A percentile compares a stretch with the other conserved stretches of the same genome.
Evolutionary conservation across 2,888 invertebrate genomes (phyloP).

Genomic region (Argyresthia albistria): DNA sequence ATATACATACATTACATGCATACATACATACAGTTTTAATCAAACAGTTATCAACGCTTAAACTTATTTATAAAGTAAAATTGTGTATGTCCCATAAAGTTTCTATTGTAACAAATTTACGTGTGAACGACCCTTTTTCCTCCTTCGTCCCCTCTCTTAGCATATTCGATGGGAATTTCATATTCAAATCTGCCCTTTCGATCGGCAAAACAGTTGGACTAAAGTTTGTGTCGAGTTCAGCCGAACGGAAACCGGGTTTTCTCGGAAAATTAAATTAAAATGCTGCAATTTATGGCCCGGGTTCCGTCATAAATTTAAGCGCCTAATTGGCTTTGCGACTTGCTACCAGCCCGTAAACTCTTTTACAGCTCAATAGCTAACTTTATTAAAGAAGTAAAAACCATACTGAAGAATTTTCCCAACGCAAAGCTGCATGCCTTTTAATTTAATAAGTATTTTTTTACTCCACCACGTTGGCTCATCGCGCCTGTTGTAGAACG

Average conservation of each 20-base stretch:
- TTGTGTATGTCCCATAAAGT: slow-evolving; percentile 8
- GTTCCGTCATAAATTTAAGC: slow-evolving; percentile 51
- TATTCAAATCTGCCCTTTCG: slow-evolving; percentile 20
- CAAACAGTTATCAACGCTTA: no score
- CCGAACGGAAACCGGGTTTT: slow-evolving; percentile 26
- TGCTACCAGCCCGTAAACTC: slow-evolving; percentile 46
- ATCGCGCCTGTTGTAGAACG: neutral
- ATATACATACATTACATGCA: no score
- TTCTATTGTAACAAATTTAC: slow-evolving; percentile 9
- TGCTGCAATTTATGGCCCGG: slow-evolving; percentile 58
- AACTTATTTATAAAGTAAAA: no score
- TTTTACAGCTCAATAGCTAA: slow-evolving; percentile 54
- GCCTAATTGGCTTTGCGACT: slow-evolving; percentile 59
- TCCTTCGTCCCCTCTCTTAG: slow-evolving; percentile 17
- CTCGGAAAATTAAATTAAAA: slow-evolving; percentile 57
- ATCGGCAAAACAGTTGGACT: slow-evolving; percentile 6
- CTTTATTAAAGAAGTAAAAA: slow-evolving; percentile 36
- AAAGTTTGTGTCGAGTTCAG: neutral
- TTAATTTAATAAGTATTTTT: slow-evolving; percentile 1
- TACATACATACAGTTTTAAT: no score
- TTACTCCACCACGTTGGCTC: neutral
- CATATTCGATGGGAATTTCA: slow-evolving; percentile 29
- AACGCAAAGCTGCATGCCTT: neutral
- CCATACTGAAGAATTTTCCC: neutral
- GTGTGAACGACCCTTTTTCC: slow-evolving; percentile 16